These are phyloP conservation scores for Vireo altiloquus DNA, from an alignment of 2,113 vertebrate genomes.

Conservation along the genomic window DNA sequence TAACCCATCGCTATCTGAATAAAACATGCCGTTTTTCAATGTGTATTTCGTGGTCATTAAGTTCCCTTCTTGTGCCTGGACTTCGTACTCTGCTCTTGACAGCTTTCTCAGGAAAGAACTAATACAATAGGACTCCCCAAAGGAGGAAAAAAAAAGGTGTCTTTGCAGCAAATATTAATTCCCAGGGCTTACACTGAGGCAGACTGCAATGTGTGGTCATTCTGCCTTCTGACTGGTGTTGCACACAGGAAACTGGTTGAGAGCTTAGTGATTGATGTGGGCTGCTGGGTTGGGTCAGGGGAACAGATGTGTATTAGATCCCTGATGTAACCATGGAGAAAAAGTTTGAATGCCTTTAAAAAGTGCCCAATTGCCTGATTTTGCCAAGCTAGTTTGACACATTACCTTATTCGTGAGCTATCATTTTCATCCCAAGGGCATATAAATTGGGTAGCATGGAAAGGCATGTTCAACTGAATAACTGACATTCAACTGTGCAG, in stretches of 20 bases:
- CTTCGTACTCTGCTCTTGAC: not conserved
- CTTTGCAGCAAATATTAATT: not conserved
- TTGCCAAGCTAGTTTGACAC: slow-evolving; percentile 50
- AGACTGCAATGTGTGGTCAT: not conserved
- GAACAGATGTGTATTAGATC: slow-evolving; percentile 36
- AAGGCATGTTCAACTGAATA: slow-evolving; percentile 39
- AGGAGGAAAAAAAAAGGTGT: not conserved
- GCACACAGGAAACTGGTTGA: not conserved
- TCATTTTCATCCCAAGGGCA: not conserved
- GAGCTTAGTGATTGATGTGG: not conserved
- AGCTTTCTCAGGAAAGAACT: not conserved
- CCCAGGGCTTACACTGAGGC: not conserved
- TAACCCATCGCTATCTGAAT: not conserved
- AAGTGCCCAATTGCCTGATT: slow-evolving; percentile 36
- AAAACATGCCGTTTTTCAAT: not conserved
- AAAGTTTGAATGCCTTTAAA: slow-evolving; percentile 46
- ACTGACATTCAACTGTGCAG: slow-evolving; percentile 13
- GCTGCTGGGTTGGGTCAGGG: slow-evolving; percentile 53
- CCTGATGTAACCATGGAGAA: slow-evolving; percentile 28
- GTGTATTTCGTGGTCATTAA: not conserved
- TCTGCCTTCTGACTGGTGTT: not conserved
- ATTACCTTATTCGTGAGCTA: slow-evolving; percentile 46
- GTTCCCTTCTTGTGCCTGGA: not conserved
- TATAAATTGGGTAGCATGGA: not conserved
- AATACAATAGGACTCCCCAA: not conserved